Evolutionary conservation across 2,888 invertebrate genomes (phyloP), one percentile per base, ranked within the genome.

Genomic region (Pseudococcus viburni): DNA sequence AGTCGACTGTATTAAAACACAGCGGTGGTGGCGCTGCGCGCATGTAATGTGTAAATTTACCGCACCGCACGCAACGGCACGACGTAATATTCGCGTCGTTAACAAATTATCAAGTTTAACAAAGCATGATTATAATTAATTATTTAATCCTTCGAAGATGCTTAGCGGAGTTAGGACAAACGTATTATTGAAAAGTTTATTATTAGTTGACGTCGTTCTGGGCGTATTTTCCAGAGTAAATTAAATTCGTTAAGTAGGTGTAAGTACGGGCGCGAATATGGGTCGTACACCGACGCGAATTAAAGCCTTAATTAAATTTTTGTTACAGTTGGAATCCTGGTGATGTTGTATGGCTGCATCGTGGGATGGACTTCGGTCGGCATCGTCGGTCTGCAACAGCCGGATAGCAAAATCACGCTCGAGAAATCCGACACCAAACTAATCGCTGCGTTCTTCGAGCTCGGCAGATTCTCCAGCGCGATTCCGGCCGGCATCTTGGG

Each of bases 401-500:
- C 89, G 15, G 48, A 89, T 22, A 85, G 89, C 5, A 83, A 83
- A 46, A 89, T 89, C 12, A 89, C 68, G 26, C 80, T 89, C n/a
- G 84, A 42, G 7, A 88, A 86, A 46, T 88, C 89, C 12, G 88
- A 90, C 48, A 87, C 88, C 7, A 89, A 89, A 48, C 89, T 89
- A 87, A 85, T 89, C 84, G 89, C 85, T 42, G 80, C 89, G 22
- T 42, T 89, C 12, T 89, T 90, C 83, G 90, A 90, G 88, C 84
- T 89, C 17, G 90, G 90, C 19, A 89, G 89, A 85, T 84, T 90
- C 80, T 33, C 90, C 51, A 90, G 90, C 48, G 90, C 90, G 15
- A 89, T 90, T 26, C 90, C 90, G 12, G 94, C 94, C 0, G 94
- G 94, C 80, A 91, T 93, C 85, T 91, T 94, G 42, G 93, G 93